These are phyloP conservation scores for Elgaria multicarinata DNA, from an alignment of 2,113 vertebrate genomes.

Conservation along the genomic window DNA sequence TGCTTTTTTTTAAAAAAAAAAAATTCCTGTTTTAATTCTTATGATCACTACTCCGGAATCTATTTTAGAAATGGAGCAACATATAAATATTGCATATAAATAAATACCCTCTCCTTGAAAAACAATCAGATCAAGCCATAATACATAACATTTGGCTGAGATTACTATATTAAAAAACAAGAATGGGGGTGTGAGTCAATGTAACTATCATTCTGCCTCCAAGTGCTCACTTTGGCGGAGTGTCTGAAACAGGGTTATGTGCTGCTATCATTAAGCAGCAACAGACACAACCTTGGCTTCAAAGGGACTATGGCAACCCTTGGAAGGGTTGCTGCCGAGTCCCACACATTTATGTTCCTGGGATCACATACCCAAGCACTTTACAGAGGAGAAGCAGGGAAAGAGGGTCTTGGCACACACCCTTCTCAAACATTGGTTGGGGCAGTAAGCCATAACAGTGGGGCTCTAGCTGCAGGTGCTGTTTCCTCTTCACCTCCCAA, in stretches of 20 bases:
- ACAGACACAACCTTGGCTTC: too few species aligned
- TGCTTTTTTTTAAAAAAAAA: too few species aligned
- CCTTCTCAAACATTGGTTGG: not conserved
- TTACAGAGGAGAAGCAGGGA: not conserved
- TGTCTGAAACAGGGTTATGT: not conserved
- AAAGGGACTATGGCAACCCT: not conserved
- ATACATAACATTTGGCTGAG: too few species aligned
- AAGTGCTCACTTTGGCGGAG: not conserved
- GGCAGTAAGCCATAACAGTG: not conserved
- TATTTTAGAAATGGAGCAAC: too few species aligned
- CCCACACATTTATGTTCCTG: not conserved
- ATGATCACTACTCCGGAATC: too few species aligned
- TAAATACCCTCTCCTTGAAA: not conserved
- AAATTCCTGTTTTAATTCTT: too few species aligned
- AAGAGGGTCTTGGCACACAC: not conserved
- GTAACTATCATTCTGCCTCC: not conserved
- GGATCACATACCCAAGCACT: not conserved
- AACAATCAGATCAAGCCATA: not conserved
- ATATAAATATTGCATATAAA: too few species aligned
- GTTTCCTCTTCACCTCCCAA: not conserved
- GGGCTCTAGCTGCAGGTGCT: not conserved
- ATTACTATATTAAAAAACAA: not conserved
- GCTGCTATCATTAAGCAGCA: not conserved
- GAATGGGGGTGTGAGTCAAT: not conserved
- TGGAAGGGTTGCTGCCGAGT: not conserved